These are phyloP conservation scores for Melieria omissa DNA, from an alignment of 2,888 invertebrate species.

Conservation along the genomic window DNA sequence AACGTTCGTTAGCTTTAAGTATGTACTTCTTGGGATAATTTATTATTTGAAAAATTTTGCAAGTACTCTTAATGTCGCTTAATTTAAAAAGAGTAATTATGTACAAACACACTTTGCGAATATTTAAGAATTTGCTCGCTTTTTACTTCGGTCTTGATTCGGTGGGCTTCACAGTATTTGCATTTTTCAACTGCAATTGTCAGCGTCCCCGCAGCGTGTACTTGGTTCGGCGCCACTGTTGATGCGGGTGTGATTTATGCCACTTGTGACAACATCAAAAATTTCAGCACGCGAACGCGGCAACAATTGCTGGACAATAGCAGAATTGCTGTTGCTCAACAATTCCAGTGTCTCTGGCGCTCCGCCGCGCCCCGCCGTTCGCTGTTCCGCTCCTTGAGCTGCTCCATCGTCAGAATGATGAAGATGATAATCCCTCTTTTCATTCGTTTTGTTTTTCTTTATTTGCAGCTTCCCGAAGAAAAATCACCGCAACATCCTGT, in stretches of 20 bases:
- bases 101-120: too few species aligned
- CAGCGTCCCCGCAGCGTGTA: too few species aligned
- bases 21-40: too few species aligned
- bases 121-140: too few species aligned
- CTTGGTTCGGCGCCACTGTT: background rate
- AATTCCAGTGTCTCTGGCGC: conserved; percentile 24
- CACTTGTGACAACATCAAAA: conserved; percentile 36
- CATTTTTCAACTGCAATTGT: too few species aligned
- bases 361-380: background rate
- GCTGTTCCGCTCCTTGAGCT: background rate
- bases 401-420: conserved; percentile 23
- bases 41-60: too few species aligned
- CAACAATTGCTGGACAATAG: conserved; percentile 29
- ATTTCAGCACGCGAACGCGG: conserved; percentile 34
- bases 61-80: too few species aligned
- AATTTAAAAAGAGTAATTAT: too few species aligned
- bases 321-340: too few species aligned
- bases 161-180: too few species aligned
- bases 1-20: too few species aligned
- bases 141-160: too few species aligned
- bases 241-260: conserved; percentile 37
- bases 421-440: conserved; percentile 29
- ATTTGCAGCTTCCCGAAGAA: conserved; percentile 66
- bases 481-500: conserved; percentile 67
- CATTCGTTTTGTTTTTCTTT: conserved; percentile 37